Conservation (phyloP, 1,140 invertebrate genomes). For the Colletes gigas region DNA sequence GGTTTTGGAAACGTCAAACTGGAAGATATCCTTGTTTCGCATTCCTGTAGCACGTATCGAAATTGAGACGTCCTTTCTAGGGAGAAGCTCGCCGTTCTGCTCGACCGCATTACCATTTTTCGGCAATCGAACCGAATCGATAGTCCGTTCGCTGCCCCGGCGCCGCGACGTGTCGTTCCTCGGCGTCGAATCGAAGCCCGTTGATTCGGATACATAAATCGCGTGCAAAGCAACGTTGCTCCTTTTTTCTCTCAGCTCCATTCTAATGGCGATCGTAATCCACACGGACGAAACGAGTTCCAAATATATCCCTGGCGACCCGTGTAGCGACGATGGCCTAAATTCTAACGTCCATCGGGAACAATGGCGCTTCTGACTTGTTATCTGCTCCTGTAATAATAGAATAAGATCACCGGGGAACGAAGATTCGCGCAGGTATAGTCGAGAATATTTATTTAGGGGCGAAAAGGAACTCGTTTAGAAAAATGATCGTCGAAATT, state of each 20-base stretch:
- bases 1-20: too few relatives aligned
- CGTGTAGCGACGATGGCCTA: too few relatives aligned
- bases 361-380: too few relatives aligned
- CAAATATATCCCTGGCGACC: too few relatives aligned
- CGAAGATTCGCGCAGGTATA: too few relatives aligned
- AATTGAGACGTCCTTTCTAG: constrained; percentile 34
- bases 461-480: too few relatives aligned
- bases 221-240: constrained; percentile 1
- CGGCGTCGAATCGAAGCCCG: not conserved
- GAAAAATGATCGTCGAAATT: too few relatives aligned
- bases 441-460: too few relatives aligned
- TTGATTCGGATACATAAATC: constrained; percentile 19
- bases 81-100: constrained; percentile 14
- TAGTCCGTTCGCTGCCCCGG: not conserved
- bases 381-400: too few relatives aligned
- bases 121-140: constrained; percentile 51
- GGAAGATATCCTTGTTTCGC: constrained; percentile 27
- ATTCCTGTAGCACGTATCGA: constrained; percentile 32
- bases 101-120: constrained; percentile 52
- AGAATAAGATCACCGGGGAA: too few relatives aligned
- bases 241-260: not conserved
- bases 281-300: too few relatives aligned
- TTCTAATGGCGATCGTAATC: not conserved
- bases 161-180: not conserved
- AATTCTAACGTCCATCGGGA: too few relatives aligned